Conservation (phyloP, 2,888 invertebrate genomes). For the Keiferia lycopersicella region DNA sequence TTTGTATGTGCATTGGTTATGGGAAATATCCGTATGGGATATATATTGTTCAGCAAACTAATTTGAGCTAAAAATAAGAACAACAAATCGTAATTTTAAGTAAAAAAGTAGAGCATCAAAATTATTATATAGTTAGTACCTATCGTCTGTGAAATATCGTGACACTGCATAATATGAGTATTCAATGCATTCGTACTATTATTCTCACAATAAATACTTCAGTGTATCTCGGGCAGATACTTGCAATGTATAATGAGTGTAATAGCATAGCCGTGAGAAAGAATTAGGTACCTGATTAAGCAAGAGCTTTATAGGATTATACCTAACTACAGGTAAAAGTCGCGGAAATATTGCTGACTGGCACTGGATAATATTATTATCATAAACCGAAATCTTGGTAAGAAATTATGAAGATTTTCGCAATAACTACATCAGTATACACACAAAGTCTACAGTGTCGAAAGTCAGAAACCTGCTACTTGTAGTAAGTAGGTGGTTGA, state of each 20-base stretch:
- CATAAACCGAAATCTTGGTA: neutral
- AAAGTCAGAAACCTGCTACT: too few species aligned
- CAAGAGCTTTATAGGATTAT: too few species aligned
- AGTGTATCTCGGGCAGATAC: neutral
- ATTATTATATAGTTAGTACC: neutral
- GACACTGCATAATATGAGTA: conserved; percentile 23
- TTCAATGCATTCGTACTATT: conserved; percentile 6
- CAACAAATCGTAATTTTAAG: too few species aligned
- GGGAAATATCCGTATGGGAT: neutral
- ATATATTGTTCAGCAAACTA: neutral
- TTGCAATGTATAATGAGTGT: neutral
- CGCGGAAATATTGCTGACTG: too few species aligned
- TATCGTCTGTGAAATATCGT: conserved; percentile 7
- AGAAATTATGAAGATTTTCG: neutral
- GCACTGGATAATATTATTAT: neutral
- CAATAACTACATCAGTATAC: too few species aligned
- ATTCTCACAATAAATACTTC: conserved; percentile 1
- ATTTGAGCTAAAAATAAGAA: neutral
- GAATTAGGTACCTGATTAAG: conserved; percentile 1
- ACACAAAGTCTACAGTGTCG: too few species aligned
- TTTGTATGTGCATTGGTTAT: neutral
- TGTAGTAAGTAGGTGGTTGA: too few species aligned
- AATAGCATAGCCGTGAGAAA: conserved; percentile 2
- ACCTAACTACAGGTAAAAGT: too few species aligned
- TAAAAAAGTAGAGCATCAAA: neutral